Percentiles rank a stretch among this genome's conserved stretches.
Conservation (phyloP, 2,113 vertebrate species). For the Okapia johnstoni region DNA sequence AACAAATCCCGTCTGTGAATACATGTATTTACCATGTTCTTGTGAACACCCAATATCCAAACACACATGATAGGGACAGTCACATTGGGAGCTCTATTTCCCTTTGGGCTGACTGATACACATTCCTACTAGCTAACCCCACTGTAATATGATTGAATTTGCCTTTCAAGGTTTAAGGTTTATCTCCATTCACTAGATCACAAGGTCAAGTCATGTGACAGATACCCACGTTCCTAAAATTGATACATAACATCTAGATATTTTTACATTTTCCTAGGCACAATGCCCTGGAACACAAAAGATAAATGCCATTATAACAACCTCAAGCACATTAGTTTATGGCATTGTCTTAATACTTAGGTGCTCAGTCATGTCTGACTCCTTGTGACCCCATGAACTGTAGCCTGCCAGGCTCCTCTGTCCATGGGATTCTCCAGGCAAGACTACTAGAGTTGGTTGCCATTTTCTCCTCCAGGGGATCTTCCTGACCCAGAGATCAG, state of each 20-base stretch:
- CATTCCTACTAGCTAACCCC: not conserved
- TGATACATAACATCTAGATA: not conserved
- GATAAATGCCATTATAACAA: not conserved
- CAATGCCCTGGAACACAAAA: not conserved
- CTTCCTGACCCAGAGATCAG: not conserved
- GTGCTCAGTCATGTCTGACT: not conserved
- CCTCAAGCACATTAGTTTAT: not conserved
- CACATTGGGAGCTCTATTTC: not conserved
- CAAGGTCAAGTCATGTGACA: not conserved
- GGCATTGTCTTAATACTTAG: not conserved
- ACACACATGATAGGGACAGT: not conserved
- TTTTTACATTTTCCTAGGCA: not conserved
- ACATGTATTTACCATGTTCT: not conserved
- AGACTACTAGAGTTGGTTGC: not conserved
- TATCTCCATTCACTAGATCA: not conserved
- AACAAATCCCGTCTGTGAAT: not conserved
- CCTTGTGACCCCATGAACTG: not conserved
- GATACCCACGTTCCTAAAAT: not conserved
- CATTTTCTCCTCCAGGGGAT: not conserved
- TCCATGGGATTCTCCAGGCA: not conserved
- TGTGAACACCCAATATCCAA: not conserved
- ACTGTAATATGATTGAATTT: not conserved
- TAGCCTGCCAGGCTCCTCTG: not conserved
- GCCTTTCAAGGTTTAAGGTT: not conserved
- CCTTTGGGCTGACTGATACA: not conserved